Evolutionary conservation across 2,797 vertebrate species (phyloP).

Genomic region (Bovichtus diacanthus): DNA sequence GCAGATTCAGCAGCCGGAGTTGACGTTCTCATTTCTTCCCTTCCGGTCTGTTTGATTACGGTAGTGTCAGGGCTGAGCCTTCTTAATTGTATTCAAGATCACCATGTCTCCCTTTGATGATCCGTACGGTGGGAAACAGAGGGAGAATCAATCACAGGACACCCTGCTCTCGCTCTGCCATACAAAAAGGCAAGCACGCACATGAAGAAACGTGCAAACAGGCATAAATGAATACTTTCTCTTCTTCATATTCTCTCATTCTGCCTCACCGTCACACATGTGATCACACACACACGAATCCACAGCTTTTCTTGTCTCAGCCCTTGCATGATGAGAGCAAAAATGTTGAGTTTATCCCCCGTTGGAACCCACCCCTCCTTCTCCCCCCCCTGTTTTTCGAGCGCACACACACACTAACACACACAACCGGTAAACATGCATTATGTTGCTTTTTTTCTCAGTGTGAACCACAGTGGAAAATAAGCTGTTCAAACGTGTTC

Average conservation of each 20-base stretch:
- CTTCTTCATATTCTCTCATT: conserved; percentile 11
- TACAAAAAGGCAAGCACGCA: conserved; percentile 19
- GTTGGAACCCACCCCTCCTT: background rate
- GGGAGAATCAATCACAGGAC: conserved; percentile 67
- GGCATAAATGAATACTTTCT: conserved; percentile 14
- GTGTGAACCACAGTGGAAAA: conserved; percentile 36
- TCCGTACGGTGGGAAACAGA: conserved; percentile 56
- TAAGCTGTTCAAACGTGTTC: conserved; percentile 34
- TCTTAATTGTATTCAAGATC: conserved; percentile 77
- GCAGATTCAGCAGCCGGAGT: conserved; percentile 71
- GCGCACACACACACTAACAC: background rate
- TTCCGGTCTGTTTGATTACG: conserved; percentile 73
- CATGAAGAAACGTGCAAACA: background rate
- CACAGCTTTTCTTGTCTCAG: conserved; percentile 10
- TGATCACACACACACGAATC: conserved; percentile 20
- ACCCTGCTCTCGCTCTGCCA: conserved; percentile 10
- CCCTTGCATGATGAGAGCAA: conserved; percentile 38
- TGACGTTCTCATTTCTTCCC: conserved; percentile 73
- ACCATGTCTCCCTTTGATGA: conserved; percentile 73
- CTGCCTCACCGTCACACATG: conserved; percentile 27
- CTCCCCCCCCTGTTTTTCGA: conserved; percentile 1
- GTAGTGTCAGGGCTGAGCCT: conserved; percentile 64
- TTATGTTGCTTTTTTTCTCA: conserved; percentile 48
- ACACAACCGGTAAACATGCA: conserved; percentile 20
- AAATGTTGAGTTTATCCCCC: conserved; percentile 44